A percentile compares a stretch with the other conserved stretches of the same genome.
phyloP scores from a whole-genome alignment of 2,797 vertebrate genomes.

The Girardinus metallicus region DNA sequence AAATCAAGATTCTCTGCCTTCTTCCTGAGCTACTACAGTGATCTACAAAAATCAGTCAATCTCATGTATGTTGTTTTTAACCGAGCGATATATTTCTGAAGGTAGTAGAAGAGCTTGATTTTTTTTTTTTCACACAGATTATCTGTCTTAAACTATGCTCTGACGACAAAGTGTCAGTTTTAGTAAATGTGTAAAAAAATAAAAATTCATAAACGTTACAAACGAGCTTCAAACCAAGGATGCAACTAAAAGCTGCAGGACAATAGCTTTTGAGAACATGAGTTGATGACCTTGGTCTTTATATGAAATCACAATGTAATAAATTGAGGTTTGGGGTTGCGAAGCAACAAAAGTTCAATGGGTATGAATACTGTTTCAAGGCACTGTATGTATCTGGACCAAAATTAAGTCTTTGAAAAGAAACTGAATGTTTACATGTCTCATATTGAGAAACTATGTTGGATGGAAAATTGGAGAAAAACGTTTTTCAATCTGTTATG shows the following conservation, averaged over 20 bases:
- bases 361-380: neutral
- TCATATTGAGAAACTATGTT: slow-evolving; percentile 81
- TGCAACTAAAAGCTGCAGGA: neutral
- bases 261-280: neutral
- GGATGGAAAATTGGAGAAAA: slow-evolving; percentile 18
- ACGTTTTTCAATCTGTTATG: slow-evolving; percentile 28
- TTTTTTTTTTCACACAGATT: no score
- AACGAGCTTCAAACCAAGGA: neutral
- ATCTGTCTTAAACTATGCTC: no score
- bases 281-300: neutral
- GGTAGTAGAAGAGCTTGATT: no score
- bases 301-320: neutral
- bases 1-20: no score
- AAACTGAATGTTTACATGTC: slow-evolving; percentile 71
- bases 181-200: no score
- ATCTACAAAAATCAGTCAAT: no score
- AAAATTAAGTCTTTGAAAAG: slow-evolving; percentile 52
- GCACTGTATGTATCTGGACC: slow-evolving; percentile 57
- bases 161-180: no score
- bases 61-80: no score
- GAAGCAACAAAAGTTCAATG: neutral
- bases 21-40: no score
- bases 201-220: no score
- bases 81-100: no score
- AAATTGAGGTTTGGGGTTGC: slow-evolving; percentile 5